Evolutionary conservation across 2,888 invertebrate genomes (phyloP).

Genomic region (Xestia sexstrigata): DNA sequence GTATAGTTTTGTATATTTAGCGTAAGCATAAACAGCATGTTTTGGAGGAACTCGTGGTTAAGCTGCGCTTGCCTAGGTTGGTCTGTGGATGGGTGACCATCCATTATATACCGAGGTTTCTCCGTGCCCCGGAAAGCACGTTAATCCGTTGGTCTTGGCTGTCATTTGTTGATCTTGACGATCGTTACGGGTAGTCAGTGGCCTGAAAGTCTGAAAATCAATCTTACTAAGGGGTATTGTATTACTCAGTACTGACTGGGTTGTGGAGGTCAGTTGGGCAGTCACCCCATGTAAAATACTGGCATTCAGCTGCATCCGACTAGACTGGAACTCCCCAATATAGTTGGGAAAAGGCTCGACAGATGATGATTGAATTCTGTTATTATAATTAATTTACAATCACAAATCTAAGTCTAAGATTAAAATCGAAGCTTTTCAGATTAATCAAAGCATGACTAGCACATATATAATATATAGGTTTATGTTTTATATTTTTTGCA

Average conservation of each 20-base stretch:
- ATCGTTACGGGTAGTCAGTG: neutral
- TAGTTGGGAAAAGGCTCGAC: neutral
- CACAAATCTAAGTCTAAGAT: too few relatives aligned
- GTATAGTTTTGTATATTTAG: neutral
- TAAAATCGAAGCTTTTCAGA: neutral
- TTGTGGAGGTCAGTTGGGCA: neutral
- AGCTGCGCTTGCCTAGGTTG: neutral
- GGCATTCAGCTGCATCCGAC: neutral
- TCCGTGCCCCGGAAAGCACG: neutral
- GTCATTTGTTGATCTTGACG: neutral
- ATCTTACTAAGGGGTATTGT: neutral
- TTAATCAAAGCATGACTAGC: neutral
- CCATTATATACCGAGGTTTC: neutral
- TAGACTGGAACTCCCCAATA: neutral
- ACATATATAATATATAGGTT: neutral
- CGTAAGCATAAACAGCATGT: neutral
- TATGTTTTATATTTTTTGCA: neutral
- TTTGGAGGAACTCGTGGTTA: neutral
- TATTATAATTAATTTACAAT: too few relatives aligned
- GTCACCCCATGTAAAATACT: neutral
- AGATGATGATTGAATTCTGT: neutral
- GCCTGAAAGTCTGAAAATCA: neutral
- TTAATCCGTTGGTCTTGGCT: neutral
- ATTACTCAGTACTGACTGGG: neutral
- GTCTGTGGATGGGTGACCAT: neutral